Conservation (phyloP, 2,888 invertebrate species). For the Plebejus melissa region DNA sequence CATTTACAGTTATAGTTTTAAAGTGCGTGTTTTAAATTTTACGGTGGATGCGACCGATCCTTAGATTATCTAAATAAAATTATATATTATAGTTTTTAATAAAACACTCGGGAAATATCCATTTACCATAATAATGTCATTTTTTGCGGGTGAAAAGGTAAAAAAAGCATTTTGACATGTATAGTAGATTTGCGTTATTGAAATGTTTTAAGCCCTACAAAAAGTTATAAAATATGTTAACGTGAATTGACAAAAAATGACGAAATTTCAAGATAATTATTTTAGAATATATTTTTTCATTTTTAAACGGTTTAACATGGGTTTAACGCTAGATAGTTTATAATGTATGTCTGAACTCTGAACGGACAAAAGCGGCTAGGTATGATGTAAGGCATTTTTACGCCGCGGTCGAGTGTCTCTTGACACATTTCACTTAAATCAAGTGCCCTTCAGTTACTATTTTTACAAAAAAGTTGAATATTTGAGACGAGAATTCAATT, state of each 20-base stretch:
- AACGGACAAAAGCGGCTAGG: constrained; percentile 18
- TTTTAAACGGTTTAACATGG: background rate
- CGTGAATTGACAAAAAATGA: background rate
- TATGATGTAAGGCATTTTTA: constrained; percentile 30
- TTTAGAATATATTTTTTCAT: background rate
- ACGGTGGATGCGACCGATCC: too few relatives aligned
- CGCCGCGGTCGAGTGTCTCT: constrained; percentile 33
- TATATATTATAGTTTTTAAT: too few relatives aligned
- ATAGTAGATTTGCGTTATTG: too few relatives aligned
- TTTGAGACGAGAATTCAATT: constrained; percentile 7
- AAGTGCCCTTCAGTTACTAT: constrained; percentile 30
- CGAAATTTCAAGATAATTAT: background rate
- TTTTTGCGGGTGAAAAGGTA: too few relatives aligned
- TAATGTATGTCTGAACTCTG: background rate
- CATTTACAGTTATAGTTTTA: too few relatives aligned
- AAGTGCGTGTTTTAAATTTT: too few relatives aligned
- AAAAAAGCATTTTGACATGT: too few relatives aligned
- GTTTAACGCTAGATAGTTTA: background rate
- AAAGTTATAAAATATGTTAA: too few relatives aligned
- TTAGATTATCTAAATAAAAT: too few relatives aligned
- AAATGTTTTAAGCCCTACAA: too few relatives aligned
- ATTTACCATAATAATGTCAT: too few relatives aligned
- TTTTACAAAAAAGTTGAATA: constrained; percentile 28
- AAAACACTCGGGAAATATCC: too few relatives aligned
- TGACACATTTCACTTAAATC: constrained; percentile 35